Percentiles rank a stretch among this genome's conserved stretches.
phyloP scores from a whole-genome alignment of 2,888 invertebrate species.

The Pemphredon lugubris region DNA sequence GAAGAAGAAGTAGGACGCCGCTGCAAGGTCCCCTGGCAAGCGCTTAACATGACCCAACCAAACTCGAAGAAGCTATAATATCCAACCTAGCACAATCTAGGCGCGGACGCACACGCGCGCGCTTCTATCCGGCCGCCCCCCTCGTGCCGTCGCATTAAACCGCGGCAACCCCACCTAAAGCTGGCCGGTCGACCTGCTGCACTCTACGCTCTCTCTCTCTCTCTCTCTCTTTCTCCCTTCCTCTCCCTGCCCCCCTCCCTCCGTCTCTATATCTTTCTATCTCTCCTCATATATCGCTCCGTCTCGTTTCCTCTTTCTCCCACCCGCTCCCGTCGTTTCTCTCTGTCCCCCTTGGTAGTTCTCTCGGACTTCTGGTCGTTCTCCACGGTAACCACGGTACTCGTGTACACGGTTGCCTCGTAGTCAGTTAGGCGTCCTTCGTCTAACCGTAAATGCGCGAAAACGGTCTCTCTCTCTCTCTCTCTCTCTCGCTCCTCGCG shows the following conservation, averaged over 20 bases:
- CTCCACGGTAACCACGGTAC: slow-evolving; percentile 36
- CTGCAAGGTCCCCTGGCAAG: slow-evolving; percentile 63
- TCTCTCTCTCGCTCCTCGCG: no score
- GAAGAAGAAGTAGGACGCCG: slow-evolving; percentile 67
- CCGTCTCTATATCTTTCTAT: no score
- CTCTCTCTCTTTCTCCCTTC: slow-evolving; percentile 4
- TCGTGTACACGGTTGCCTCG: slow-evolving; percentile 31
- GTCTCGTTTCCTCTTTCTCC: not conserved
- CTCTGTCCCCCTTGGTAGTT: not conserved
- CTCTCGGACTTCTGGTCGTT: slow-evolving; percentile 25
- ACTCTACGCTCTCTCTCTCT: slow-evolving; percentile 42
- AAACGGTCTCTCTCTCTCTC: no score
- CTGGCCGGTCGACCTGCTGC: slow-evolving; percentile 52
- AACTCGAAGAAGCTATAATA: no score
- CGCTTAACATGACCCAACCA: slow-evolving; percentile 61
- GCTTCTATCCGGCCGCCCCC: slow-evolving; percentile 41
- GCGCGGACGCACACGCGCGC: slow-evolving; percentile 57
- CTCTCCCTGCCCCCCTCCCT: slow-evolving; percentile 41
- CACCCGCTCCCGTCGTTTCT: slow-evolving; percentile 12
- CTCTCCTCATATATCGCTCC: slow-evolving; percentile 6
- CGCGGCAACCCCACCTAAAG: slow-evolving; percentile 60
- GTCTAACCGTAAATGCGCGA: slow-evolving; percentile 62
- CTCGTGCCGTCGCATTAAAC: slow-evolving; percentile 44
- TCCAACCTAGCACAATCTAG: slow-evolving; percentile 61
- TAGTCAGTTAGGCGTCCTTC: slow-evolving; percentile 53